A percentile compares a stretch with the other conserved stretches of the same genome.
Conservation (phyloP, 1,140 invertebrate genomes). For the Ladona fulva region DNA sequence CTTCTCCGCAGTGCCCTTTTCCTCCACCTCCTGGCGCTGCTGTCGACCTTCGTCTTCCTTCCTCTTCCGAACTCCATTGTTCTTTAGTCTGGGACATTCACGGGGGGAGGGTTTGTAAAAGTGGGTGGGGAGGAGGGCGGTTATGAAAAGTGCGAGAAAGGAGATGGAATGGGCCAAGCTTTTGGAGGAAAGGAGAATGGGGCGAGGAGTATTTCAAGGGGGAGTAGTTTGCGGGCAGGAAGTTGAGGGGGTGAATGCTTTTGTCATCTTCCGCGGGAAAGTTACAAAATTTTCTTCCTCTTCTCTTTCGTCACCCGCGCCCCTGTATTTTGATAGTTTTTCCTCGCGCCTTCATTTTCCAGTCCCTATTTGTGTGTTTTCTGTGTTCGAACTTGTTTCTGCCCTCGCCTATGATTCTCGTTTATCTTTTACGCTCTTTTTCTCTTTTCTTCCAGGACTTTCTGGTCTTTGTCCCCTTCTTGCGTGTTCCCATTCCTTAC, state of each 20-base stretch:
- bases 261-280: constrained; percentile 2
- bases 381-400: not conserved
- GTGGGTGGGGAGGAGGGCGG: not conserved
- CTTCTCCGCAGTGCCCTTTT: constrained; percentile 6
- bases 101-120: not conserved
- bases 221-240: not conserved
- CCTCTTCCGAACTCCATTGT: constrained; percentile 3
- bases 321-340: not conserved
- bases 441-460: not conserved
- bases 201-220: not conserved
- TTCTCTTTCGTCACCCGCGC: not conserved
- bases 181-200: not conserved
- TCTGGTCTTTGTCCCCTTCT: not conserved
- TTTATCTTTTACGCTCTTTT: not conserved
- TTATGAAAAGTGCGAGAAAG: constrained; percentile 4
- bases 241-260: not conserved
- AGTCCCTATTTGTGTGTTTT: not conserved
- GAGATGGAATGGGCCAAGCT: not conserved
- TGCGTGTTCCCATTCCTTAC: not conserved
- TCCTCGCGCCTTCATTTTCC: not conserved
- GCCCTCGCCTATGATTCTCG: not conserved
- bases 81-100: constrained; percentile 1
- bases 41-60: constrained; percentile 7
- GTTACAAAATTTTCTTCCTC: constrained; percentile 1
- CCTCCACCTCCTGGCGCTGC: not conserved